Evolutionary conservation across 2,797 vertebrate genomes (phyloP).

Genomic region (Acanthiza pusilla): DNA sequence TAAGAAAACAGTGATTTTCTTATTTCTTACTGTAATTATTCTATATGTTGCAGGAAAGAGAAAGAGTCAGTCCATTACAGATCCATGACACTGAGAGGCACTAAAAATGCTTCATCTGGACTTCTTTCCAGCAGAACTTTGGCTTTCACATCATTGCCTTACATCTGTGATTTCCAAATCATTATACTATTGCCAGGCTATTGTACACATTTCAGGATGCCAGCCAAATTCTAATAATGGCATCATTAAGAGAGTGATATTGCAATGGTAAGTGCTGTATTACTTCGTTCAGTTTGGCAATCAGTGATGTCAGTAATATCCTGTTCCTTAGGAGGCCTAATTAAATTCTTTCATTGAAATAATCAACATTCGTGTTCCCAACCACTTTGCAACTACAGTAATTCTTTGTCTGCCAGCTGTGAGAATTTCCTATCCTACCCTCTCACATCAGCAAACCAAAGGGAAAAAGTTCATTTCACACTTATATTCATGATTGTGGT

Average conservation of each 20-base stretch:
- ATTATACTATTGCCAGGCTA: conserved; percentile 66
- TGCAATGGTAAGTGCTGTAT: conserved; percentile 63
- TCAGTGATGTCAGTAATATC: conserved; percentile 74
- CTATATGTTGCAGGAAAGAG: neutral
- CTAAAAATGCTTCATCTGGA: conserved; percentile 53
- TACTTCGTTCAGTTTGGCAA: conserved; percentile 68
- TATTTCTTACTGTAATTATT: neutral
- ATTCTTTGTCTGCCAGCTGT: conserved; percentile 77
- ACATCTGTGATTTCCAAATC: conserved; percentile 72
- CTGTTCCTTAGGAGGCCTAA: conserved; percentile 73
- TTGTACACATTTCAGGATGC: conserved; percentile 73
- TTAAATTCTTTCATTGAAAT: conserved; percentile 77
- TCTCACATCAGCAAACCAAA: conserved; percentile 67
- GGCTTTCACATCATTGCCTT: conserved; percentile 57
- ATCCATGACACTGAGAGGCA: neutral
- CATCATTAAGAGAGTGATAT: conserved; percentile 71
- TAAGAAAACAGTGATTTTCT: neutral
- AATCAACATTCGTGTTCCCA: conserved; percentile 73
- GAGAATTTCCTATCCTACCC: conserved; percentile 72
- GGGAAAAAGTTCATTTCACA: conserved; percentile 68
- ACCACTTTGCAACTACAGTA: conserved; percentile 69
- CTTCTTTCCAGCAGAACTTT: conserved; percentile 63
- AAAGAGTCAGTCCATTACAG: neutral
- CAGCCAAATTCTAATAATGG: conserved; percentile 73
- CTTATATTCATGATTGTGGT: conserved; percentile 45